phyloP scores from a whole-genome alignment of 2,888 invertebrate genomes.

The Periphyllus acericola region DNA sequence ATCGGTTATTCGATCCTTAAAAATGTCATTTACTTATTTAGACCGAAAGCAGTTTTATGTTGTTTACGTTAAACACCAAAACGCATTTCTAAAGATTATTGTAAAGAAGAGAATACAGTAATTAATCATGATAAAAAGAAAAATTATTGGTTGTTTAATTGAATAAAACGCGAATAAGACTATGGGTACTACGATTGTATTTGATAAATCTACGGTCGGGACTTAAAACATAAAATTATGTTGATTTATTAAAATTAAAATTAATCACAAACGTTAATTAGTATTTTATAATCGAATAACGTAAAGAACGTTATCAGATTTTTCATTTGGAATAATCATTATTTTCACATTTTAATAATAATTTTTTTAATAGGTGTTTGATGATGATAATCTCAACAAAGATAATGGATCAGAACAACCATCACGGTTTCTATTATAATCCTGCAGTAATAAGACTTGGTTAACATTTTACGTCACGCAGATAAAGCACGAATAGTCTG shows the following conservation, averaged over 20 bases:
- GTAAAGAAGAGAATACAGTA: too few relatives aligned
- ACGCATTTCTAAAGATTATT: too few relatives aligned
- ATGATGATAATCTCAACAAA: constrained; percentile 22
- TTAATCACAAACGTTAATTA: background rate
- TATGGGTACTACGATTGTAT: background rate
- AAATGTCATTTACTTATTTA: background rate
- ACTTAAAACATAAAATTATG: too few relatives aligned
- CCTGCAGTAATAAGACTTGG: constrained; percentile 1
- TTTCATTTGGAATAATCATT: background rate
- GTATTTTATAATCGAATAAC: background rate
- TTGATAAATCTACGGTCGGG: background rate
- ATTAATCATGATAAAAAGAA: too few relatives aligned
- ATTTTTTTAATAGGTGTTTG: constrained; percentile 8
- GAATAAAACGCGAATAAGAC: too few relatives aligned
- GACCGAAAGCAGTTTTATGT: background rate
- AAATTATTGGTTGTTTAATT: too few relatives aligned
- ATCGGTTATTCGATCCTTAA: constrained; percentile 3
- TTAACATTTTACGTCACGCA: constrained; percentile 32
- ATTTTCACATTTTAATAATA: constrained; percentile 7
- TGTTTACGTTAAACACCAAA: background rate
- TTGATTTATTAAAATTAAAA: background rate
- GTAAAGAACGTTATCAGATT: constrained; percentile 4
- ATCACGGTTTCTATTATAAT: constrained; percentile 43
- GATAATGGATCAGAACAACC: constrained; percentile 54
- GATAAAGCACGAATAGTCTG: constrained; percentile 56